Base-by-base conservation (phyloP, 2,797 vertebrate species). In the Centropyge bicolor region DNA sequence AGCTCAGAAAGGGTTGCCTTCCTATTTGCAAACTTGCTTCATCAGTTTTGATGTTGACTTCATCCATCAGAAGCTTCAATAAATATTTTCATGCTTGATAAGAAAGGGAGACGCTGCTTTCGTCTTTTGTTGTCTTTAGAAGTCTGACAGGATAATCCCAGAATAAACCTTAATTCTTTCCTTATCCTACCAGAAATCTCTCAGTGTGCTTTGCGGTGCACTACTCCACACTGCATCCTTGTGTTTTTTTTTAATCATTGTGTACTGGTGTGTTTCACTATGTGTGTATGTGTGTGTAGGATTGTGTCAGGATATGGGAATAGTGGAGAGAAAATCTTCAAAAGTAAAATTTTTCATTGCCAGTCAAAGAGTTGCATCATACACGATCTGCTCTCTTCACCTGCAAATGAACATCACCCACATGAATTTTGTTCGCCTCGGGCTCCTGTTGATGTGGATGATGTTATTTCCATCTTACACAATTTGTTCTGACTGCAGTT, bases 401-500 rank as follows among this genome's bases (percentile, higher is more conserved):
- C 67, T 84, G 55, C 38, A 75, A 67, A 75, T 16, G 1, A 75
- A 41, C 31, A 48, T 71, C 74, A 60, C 62, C 63, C 14, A 51
- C 70, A 35, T 65, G 36, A 60, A 20, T 69, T 55, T 55, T 5
- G 22, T 67, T 74, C 1, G 35, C 74, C 40, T 35, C 8, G 7
- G 75, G 36, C 72, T 63, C 13, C 40, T 17, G 17, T 59, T 22
- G 67, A 83, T 41, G 57, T 35, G 41, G 49, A 79, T 67, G 48
- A 78, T 61, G 24, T 38, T 71, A 59, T 59, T 78, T 76, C 41
- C 20, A 43, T 78, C 48, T 83, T 51, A 78, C 27, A 24, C 49
- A 49, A 49, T 82, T 80, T 64, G 63, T 54, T 55, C 66, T 78
- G 70, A 67, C 60, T 78, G 57, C 12, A 5, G 35, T 76, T 76